These are phyloP conservation scores for Thalassophryne amazonica DNA, from an alignment of 2,797 vertebrate genomes.

Conservation along the genomic window DNA sequence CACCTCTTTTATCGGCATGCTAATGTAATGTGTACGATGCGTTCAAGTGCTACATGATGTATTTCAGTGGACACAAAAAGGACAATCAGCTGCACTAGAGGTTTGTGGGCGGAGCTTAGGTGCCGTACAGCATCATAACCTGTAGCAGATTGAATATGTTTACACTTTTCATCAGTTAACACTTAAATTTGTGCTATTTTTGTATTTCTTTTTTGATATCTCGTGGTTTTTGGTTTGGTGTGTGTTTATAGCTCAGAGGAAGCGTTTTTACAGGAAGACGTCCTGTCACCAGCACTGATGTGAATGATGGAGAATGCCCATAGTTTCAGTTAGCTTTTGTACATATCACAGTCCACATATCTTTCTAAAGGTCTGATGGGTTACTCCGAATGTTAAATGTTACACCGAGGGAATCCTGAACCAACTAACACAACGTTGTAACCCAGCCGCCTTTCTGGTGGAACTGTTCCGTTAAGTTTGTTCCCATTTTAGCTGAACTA, in stretches of 20 bases:
- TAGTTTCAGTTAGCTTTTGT: slow-evolving; percentile 41
- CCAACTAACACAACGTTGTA: too few species aligned
- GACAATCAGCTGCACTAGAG: slow-evolving; percentile 24
- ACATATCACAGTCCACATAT: slow-evolving; percentile 57
- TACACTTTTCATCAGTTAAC: slow-evolving; percentile 59
- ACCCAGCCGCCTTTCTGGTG: slow-evolving; percentile 52
- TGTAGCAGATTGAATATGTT: slow-evolving; percentile 76
- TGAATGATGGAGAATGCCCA: slow-evolving; percentile 5
- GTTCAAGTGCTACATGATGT: background rate
- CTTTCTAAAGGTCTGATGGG: slow-evolving; percentile 38
- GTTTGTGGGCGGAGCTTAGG: background rate
- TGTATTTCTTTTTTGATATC: slow-evolving; percentile 47
- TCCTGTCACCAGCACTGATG: slow-evolving; percentile 74
- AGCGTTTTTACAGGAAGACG: slow-evolving; percentile 34
- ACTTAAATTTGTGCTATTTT: slow-evolving; percentile 60
- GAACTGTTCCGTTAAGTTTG: slow-evolving; percentile 45
- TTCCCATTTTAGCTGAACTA: slow-evolving; percentile 51
- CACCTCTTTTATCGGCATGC: slow-evolving; percentile 27
- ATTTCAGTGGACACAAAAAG: slow-evolving; percentile 19
- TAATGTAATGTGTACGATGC: slow-evolving; percentile 4
- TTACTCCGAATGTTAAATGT: too few species aligned
- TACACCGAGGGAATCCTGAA: too few species aligned
- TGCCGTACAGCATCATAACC: slow-evolving; percentile 36
- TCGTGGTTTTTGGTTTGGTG: slow-evolving; percentile 29
- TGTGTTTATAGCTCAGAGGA: slow-evolving; percentile 58